These are phyloP conservation scores for Resseliella maxima DNA, from an alignment of 2,888 invertebrate genomes.

Conservation along the genomic window DNA sequence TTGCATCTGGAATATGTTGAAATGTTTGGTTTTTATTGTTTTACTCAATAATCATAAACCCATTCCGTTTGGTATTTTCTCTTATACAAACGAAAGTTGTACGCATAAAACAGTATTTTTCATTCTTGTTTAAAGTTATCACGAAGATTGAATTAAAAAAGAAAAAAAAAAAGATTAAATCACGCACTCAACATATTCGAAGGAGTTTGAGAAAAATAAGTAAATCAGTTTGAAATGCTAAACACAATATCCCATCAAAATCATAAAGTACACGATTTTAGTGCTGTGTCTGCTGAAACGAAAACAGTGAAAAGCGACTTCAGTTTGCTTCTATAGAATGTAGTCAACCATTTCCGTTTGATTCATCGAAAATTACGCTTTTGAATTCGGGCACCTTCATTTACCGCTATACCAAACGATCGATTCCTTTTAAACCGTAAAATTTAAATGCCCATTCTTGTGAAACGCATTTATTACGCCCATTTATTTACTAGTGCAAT, in stretches of 20 bases:
- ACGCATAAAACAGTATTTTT: constrained; percentile 50
- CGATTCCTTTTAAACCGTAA: constrained; percentile 19
- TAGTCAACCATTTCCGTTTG: constrained; percentile 5
- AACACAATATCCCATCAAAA: constrained; percentile 11
- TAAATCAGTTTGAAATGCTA: not conserved
- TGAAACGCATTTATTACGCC: not conserved
- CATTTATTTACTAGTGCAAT: constrained; percentile 1
- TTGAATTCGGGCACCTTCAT: not conserved
- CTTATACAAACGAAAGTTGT: not conserved
- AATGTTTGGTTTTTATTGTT: constrained; percentile 5
- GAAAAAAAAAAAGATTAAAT: constrained; percentile 42
- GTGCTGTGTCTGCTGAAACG: not conserved
- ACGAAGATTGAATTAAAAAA: constrained; percentile 49
- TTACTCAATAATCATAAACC: constrained; percentile 27
- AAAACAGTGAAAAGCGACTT: constrained; percentile 1
- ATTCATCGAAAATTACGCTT: not conserved
- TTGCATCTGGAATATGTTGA: not conserved
- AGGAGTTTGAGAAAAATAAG: not conserved
- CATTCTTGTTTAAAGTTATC: not conserved
- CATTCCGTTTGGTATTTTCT: constrained; percentile 3
- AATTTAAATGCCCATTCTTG: not conserved
- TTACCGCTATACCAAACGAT: constrained; percentile 43
- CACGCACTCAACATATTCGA: constrained; percentile 24
- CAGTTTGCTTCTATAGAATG: not conserved
- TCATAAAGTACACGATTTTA: not conserved